Evolutionary conservation across 2,888 invertebrate genomes (phyloP), one percentile per base, ranked within the genome.

Genomic region (Ceramica pisi): DNA sequence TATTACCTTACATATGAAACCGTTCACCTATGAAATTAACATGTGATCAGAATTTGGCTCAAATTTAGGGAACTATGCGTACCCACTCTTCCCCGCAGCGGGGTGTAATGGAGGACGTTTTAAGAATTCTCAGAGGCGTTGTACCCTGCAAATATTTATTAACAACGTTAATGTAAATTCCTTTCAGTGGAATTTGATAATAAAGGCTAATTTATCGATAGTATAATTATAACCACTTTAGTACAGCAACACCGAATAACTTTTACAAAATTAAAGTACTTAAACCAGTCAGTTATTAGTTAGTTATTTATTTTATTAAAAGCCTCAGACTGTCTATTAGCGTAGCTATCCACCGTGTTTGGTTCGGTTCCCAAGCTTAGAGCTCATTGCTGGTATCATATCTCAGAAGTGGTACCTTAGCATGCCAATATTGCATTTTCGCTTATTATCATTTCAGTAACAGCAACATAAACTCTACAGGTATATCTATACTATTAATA

Each of bases 1-100:
- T 16, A 7, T 21, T 41, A 48, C 21, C 10, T 41, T 26, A 35
- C 21, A 14, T n/a, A 61, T 48, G 7, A n/a, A 60, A 31, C 19
- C 50, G 50, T 19, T 71, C 55, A 55, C 38, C 63, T 46, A 60
- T 77, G 66, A 64, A 72, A 67, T 51, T 21, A 78, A 44, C 16
- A 64, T 64, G 60, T 78, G 23, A 48, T 61, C 56, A 65, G n/a
- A 55, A 56, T 55, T 21, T 10, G 14, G 48, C 26, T 21, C 21
- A 31, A 55, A 65, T 57, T 57, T 41, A 55, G 16, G 21, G 35
- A 64, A 51, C 19, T 23, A 21, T 9, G n/a, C n/a, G 2, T 12
- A 48, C 5, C 23, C 64, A 10, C 44, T 21, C 44, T 21, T 1
- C 21, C 50, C 41, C 10, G 12, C n/a, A 57, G 19, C 16, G 46